Percentiles rank a stretch among this genome's conserved stretches.
Evolutionary conservation across 2,113 vertebrate species (phyloP).

Genomic region (Capreolus pygargus): DNA sequence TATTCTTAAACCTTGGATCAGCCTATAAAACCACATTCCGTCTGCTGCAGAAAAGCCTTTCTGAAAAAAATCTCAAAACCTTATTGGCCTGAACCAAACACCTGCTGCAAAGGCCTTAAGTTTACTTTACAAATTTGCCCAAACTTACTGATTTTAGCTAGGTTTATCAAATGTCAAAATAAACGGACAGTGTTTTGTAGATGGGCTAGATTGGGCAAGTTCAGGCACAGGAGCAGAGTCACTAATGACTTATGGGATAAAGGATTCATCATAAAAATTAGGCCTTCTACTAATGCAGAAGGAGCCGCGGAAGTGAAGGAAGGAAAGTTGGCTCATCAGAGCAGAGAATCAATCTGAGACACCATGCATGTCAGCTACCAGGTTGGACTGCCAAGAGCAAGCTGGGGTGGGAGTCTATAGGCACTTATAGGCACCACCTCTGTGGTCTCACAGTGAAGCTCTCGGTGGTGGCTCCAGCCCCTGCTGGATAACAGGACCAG

Average conservation of each 20-base stretch:
- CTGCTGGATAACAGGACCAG: neutral
- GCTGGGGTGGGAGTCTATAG: neutral
- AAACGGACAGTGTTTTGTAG: neutral
- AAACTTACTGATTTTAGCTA: neutral
- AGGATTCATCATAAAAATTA: neutral
- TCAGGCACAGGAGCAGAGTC: neutral
- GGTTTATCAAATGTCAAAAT: neutral
- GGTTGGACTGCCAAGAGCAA: neutral
- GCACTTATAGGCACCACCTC: neutral
- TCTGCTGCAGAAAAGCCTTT: slow-evolving; percentile 3
- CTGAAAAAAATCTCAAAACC: slow-evolving; percentile 33
- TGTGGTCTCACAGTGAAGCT: neutral
- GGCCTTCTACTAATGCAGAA: neutral
- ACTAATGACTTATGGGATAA: neutral
- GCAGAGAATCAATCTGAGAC: neutral
- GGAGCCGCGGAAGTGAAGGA: neutral
- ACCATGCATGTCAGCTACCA: neutral
- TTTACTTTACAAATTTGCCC: neutral
- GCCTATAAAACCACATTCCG: neutral
- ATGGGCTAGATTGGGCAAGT: neutral
- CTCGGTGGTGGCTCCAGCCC: neutral
- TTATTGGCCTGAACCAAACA: neutral
- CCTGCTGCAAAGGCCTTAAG: neutral
- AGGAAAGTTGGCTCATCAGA: neutral
- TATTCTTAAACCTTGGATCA: slow-evolving; percentile 60